Percentiles rank a stretch among this genome's conserved stretches.
These are phyloP conservation scores for Acanthochromis polyacanthus DNA, from an alignment of 2,113 vertebrate species.

Conservation along the genomic window DNA sequence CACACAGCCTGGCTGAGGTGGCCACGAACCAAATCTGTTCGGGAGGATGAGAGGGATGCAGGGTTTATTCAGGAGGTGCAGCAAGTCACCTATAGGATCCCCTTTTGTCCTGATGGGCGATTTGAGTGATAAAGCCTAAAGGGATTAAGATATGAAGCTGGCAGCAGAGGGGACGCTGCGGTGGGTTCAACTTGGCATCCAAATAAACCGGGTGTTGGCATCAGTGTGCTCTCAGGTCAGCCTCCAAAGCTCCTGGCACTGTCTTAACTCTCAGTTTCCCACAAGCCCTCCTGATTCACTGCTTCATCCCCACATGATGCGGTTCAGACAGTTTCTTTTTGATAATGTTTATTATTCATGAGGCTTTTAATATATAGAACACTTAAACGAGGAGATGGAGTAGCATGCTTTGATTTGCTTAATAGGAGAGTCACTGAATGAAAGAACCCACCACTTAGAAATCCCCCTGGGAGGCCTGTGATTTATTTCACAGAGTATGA, in stretches of 20 bases:
- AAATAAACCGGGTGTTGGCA: slow-evolving; percentile 41
- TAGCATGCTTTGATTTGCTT: slow-evolving; percentile 36
- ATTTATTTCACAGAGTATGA: slow-evolving; percentile 28
- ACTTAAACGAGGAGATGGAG: neutral
- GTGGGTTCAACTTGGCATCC: slow-evolving; percentile 44
- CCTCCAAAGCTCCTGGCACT: slow-evolving; percentile 48
- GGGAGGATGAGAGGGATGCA: slow-evolving; percentile 43
- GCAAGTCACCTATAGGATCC: slow-evolving; percentile 43
- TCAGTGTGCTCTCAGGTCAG: slow-evolving; percentile 38
- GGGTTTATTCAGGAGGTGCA: slow-evolving; percentile 29
- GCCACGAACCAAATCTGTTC: slow-evolving; percentile 57
- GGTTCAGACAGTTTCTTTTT: neutral
- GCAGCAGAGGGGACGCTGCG: neutral
- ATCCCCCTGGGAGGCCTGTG: slow-evolving; percentile 15
- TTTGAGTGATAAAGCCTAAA: slow-evolving; percentile 48
- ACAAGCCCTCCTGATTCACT: slow-evolving; percentile 37
- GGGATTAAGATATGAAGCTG: slow-evolving; percentile 37
- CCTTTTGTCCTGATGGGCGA: slow-evolving; percentile 44
- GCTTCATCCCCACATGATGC: slow-evolving; percentile 28
- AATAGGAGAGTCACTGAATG: neutral
- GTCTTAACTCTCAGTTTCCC: slow-evolving; percentile 36
- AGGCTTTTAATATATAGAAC: slow-evolving; percentile 26
- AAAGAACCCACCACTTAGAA: slow-evolving; percentile 10
- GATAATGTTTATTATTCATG: slow-evolving; percentile 46
- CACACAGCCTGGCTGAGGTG: slow-evolving; percentile 38